These are phyloP conservation scores for Streblospio benedicti DNA, from an alignment of 1,140 invertebrate species.

Conservation along the genomic window DNA sequence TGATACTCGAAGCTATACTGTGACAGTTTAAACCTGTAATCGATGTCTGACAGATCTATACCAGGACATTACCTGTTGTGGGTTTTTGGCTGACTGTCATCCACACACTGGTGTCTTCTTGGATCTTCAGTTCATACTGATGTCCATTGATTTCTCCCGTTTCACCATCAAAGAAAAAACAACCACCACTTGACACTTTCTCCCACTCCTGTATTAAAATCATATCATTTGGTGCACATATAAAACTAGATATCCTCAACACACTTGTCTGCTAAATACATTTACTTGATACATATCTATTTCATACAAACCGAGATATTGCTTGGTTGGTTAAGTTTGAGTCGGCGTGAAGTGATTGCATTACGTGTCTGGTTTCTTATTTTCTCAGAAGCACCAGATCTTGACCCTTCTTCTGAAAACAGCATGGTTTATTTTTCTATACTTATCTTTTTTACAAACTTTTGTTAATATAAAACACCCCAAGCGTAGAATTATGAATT, in stretches of 20 bases:
- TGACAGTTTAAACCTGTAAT: no score
- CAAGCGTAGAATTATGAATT: no score
- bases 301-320: constrained; percentile 27
- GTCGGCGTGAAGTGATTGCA: background rate
- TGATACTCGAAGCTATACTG: no score
- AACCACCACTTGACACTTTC: constrained; percentile 28
- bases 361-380: no score
- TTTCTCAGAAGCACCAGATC: no score
- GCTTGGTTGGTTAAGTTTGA: constrained; percentile 26
- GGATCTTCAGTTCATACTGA: constrained; percentile 31
- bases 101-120: constrained; percentile 31
- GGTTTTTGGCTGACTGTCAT: constrained; percentile 38
- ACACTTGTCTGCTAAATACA: background rate
- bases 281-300: background rate
- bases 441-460: no score
- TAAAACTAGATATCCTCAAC: background rate
- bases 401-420: no score
- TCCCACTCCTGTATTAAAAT: constrained; percentile 31
- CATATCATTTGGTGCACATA: background rate
- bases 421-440: no score
- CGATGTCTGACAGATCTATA: no score
- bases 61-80: no score
- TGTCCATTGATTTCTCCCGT: constrained; percentile 30
- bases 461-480: no score
- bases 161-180: constrained; percentile 42